Conservation (phyloP, 2,888 invertebrate genomes). For the Eremobia ochroleuca region DNA sequence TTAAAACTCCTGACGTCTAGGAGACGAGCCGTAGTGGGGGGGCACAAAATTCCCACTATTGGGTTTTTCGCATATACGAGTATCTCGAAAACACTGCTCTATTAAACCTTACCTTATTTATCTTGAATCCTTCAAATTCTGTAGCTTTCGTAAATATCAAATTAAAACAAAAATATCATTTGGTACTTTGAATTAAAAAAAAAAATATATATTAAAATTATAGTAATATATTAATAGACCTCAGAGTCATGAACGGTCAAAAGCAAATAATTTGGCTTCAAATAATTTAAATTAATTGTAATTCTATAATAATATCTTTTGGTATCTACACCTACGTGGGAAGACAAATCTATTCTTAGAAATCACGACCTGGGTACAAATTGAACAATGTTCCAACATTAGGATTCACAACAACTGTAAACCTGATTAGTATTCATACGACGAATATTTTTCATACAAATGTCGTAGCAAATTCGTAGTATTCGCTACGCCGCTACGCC, state of each 20-base stretch:
- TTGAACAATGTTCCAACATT: constrained; percentile 20
- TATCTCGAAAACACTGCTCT: background rate
- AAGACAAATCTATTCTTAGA: constrained; percentile 27
- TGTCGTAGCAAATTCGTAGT: constrained; percentile 66
- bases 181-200: too few relatives aligned
- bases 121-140: background rate
- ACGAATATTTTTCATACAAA: constrained; percentile 61
- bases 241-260: background rate
- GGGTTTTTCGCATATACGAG: background rate
- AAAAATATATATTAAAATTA: too few relatives aligned
- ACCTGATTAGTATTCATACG: constrained; percentile 53
- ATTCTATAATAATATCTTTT: constrained; percentile 25
- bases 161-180: too few relatives aligned
- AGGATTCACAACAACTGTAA: constrained; percentile 19
- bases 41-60: background rate
- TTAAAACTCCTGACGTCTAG: background rate
- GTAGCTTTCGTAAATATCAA: background rate
- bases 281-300: constrained; percentile 7
- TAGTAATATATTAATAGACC: too few relatives aligned
- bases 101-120: background rate
- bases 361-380: constrained; percentile 34
- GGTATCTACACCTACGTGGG: constrained; percentile 17
- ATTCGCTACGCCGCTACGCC: constrained; percentile 58
- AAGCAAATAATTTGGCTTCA: constrained; percentile 5
- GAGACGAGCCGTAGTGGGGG: background rate